These are phyloP conservation scores for Cheumatopsyche charites DNA, from an alignment of 1,140 invertebrate species.

Conservation along the genomic window DNA sequence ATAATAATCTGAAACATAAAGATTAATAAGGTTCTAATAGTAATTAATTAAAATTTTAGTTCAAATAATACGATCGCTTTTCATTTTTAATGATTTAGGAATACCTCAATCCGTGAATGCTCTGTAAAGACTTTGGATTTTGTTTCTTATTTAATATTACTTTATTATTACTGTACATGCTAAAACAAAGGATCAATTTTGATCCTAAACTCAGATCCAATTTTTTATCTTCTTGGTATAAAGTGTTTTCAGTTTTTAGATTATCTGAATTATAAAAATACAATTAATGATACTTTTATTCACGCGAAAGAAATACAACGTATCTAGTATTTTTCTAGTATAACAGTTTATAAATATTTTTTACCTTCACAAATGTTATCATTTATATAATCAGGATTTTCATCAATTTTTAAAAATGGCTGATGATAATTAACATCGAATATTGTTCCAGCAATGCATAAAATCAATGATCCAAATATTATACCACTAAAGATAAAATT, in stretches of 20 bases:
- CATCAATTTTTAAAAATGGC: neutral
- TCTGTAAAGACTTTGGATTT: neutral
- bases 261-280: no score
- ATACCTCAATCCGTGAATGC: conserved; percentile 36
- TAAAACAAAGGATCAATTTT: conserved; percentile 35
- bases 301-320: no score
- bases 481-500: neutral
- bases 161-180: conserved; percentile 30
- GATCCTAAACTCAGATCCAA: conserved; percentile 12
- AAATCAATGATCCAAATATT: neutral
- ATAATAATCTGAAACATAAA: conserved; percentile 36
- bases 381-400: neutral
- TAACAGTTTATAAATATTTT: neutral
- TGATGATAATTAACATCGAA: conserved; percentile 16
- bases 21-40: no score
- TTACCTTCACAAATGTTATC: neutral
- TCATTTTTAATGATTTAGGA: no score
- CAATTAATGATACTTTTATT: no score
- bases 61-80: no score
- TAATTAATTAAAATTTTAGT: no score
- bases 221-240: no score
- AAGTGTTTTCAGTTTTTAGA: no score
- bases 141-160: conserved; percentile 6
- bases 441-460: conserved; percentile 7
- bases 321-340: no score